phyloP scores from a whole-genome alignment of 2,888 invertebrate species.

The Aphidius colemani region DNA sequence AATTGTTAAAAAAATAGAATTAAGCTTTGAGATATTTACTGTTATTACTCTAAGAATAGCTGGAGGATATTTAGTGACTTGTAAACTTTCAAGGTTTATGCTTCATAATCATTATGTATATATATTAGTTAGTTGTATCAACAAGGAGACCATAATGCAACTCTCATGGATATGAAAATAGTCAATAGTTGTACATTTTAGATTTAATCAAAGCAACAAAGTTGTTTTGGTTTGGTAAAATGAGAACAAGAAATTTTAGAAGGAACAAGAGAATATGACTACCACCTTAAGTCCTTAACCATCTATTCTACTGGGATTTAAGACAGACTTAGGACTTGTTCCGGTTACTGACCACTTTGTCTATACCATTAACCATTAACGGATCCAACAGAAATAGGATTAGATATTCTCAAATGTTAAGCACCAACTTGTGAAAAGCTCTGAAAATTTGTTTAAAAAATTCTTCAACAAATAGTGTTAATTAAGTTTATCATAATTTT shows the following conservation, averaged over 20 bases:
- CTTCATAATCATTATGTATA: conserved; percentile 6
- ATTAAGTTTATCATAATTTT: no score
- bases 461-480: no score
- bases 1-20: no score
- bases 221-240: conserved; percentile 37
- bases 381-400: conserved; percentile 60
- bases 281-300: background rate
- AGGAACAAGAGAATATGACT: no score
- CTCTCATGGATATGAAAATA: conserved; percentile 22
- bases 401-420: conserved; percentile 23
- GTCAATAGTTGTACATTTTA: conserved; percentile 54
- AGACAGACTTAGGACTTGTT: conserved; percentile 61
- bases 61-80: conserved; percentile 31
- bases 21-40: no score
- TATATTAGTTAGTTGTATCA: no score
- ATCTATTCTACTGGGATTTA: conserved; percentile 54
- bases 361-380: conserved; percentile 61
- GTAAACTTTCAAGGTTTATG: conserved; percentile 19
- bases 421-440: no score
- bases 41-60: no score
- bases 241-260: conserved; percentile 6
- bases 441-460: no score
- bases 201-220: conserved; percentile 53
- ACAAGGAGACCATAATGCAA: no score
- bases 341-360: conserved; percentile 60